Conservation (phyloP, 1,140 invertebrate species). For the Sesamia nonagrioides region DNA sequence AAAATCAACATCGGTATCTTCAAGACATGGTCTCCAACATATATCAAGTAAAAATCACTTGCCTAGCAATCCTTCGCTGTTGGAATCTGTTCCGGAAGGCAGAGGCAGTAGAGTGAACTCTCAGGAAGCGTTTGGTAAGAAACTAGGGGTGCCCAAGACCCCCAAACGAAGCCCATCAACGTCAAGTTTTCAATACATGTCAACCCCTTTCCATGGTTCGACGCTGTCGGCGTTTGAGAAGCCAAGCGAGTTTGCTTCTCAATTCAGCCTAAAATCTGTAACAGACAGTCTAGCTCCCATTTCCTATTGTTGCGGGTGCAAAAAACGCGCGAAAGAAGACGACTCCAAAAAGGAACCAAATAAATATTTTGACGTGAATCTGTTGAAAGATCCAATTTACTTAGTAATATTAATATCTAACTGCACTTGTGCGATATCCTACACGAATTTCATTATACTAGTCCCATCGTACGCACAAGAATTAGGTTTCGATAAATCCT, state of each 20-base stretch:
- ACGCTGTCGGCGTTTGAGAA: conserved; percentile 92
- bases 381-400: conserved; percentile 93
- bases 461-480: conserved; percentile 92
- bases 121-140: conserved; percentile 74
- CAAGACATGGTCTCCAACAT: conserved; percentile 73
- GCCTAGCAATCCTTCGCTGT: conserved; percentile 71
- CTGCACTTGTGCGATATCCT: conserved; percentile 94
- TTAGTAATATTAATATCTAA: conserved; percentile 94
- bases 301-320: conserved; percentile 79
- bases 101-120: conserved; percentile 71
- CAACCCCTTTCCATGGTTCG: conserved; percentile 94
- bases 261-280: conserved; percentile 91
- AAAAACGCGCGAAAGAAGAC: conserved; percentile 76
- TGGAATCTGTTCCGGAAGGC: conserved; percentile 80
- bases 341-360: conserved; percentile 83
- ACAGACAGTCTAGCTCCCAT: conserved; percentile 87
- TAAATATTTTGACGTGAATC: conserved; percentile 92
- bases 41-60: conserved; percentile 77
- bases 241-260: conserved; percentile 92
- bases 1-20: conserved; percentile 76
- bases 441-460: conserved; percentile 95
- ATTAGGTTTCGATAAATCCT: conserved; percentile 90
- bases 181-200: conserved; percentile 94
- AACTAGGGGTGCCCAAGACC: conserved; percentile 74
- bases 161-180: conserved; percentile 91